A percentile compares a stretch with the other conserved stretches of the same genome.
Conservation (phyloP, 2,113 vertebrate species). For the Pseudorasbora parva region DNA sequence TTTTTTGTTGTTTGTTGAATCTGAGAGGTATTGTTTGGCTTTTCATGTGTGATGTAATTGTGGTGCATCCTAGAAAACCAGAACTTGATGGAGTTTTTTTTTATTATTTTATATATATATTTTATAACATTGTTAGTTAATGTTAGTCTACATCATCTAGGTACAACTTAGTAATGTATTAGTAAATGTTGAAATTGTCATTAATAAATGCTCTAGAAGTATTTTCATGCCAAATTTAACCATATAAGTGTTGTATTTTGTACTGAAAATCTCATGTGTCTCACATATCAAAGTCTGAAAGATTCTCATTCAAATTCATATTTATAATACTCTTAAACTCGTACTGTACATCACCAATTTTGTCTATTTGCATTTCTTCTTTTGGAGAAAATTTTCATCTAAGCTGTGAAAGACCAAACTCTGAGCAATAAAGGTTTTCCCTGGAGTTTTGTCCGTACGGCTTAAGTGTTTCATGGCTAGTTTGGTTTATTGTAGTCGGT, state of each 20-base stretch:
- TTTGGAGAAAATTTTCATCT: neutral
- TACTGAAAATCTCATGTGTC: too few relatives aligned
- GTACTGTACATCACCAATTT: neutral
- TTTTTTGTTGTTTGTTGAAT: neutral
- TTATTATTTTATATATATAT: neutral
- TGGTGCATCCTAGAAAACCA: neutral
- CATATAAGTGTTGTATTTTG: too few relatives aligned
- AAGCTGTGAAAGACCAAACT: neutral
- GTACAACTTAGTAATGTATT: too few relatives aligned
- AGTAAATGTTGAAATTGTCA: too few relatives aligned
- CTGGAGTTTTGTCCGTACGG: neutral
- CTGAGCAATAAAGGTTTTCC: neutral
- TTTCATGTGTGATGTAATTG: neutral
- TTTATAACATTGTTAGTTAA: too few relatives aligned
- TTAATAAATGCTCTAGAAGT: too few relatives aligned
- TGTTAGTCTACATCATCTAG: too few relatives aligned
- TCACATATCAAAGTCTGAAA: too few relatives aligned
- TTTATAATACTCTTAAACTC: neutral
- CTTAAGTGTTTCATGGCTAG: neutral
- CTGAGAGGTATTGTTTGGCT: neutral
- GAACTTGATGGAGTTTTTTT: neutral
- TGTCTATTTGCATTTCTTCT: neutral
- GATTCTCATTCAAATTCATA: neutral
- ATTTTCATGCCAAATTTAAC: too few relatives aligned
- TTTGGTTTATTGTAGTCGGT: neutral